Conservation (phyloP, 2,888 invertebrate genomes). For the Athalia circularis region DNA sequence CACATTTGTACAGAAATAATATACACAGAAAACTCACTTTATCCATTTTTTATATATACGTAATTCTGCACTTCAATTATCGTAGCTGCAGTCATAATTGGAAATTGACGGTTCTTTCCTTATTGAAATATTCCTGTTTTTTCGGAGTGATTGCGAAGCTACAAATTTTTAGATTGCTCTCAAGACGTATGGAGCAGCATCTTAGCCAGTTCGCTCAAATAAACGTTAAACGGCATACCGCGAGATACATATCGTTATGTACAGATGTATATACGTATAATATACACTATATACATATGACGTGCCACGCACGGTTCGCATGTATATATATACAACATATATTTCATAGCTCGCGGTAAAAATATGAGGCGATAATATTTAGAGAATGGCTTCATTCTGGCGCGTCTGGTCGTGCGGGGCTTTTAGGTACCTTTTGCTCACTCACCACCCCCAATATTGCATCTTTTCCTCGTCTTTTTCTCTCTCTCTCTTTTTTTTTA, state of each 20-base stretch:
- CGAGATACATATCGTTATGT: no score
- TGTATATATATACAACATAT: neutral
- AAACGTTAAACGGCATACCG: neutral
- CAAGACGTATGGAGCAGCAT: no score
- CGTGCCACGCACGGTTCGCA: no score
- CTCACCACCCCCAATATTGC: neutral
- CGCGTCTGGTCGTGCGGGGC: neutral
- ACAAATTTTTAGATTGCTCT: no score
- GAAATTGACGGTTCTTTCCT: no score
- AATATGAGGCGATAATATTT: conserved; percentile 42
- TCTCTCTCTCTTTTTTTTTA: neutral
- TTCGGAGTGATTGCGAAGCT: no score
- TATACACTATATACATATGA: no score
- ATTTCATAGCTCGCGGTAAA: conserved; percentile 11
- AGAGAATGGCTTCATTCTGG: conserved; percentile 32
- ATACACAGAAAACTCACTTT: neutral
- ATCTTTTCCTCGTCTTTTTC: neutral
- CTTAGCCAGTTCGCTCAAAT: no score
- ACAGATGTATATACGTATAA: no score
- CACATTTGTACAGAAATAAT: no score
- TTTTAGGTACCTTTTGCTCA: neutral
- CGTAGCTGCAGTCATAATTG: no score
- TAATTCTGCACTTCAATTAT: neutral
- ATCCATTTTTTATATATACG: neutral
- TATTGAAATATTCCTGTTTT: no score